Evolutionary conservation across 1,140 invertebrate species (phyloP).

Genomic region (Ladona fulva): DNA sequence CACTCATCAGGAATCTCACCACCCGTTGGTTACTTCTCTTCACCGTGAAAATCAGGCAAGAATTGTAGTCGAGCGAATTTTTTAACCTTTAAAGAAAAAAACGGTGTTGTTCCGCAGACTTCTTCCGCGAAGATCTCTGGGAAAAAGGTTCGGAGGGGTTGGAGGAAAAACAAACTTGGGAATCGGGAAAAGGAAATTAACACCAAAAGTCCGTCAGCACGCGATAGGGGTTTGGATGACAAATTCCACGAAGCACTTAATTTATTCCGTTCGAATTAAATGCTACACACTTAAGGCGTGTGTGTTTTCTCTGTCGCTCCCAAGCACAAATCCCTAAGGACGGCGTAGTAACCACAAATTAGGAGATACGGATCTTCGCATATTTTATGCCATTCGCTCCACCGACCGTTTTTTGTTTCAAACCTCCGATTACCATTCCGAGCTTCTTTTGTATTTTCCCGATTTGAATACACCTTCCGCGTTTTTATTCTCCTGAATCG

Average conservation of each 20-base stretch:
- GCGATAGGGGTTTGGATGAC: background rate
- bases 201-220: no score
- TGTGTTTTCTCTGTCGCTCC: background rate
- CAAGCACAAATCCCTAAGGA: background rate
- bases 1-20: no score
- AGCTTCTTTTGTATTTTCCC: background rate
- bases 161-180: no score
- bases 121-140: no score
- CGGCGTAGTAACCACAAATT: background rate
- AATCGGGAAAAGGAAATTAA: no score
- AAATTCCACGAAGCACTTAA: background rate
- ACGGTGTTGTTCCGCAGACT: no score
- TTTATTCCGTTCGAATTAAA: constrained; percentile 8
- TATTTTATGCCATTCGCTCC: background rate
- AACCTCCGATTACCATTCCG: background rate
- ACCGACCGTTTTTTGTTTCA: background rate
- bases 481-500: background rate
- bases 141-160: no score
- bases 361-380: background rate
- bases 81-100: no score
- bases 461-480: background rate
- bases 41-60: no score
- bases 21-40: no score
- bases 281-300: background rate
- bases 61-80: no score